These are phyloP conservation scores for Spilarctia lutea DNA, from an alignment of 2,888 invertebrate species.

Conservation along the genomic window DNA sequence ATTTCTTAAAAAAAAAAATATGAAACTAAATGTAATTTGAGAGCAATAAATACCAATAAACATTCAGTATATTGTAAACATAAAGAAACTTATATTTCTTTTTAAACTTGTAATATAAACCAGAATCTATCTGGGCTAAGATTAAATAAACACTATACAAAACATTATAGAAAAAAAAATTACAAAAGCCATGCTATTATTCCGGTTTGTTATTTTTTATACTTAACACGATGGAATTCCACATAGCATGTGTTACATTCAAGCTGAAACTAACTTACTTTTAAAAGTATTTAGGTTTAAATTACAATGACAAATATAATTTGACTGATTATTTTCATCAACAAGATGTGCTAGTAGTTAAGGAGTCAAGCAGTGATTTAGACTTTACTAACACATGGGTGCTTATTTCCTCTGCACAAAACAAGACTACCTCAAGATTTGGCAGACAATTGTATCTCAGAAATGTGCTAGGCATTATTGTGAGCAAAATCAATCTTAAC, in stretches of 20 bases:
- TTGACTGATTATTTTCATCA: neutral
- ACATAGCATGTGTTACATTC: neutral
- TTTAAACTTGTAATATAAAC: neutral
- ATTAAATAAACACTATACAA: neutral
- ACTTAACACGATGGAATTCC: neutral
- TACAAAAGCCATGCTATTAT: neutral
- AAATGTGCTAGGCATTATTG: constrained; percentile 34
- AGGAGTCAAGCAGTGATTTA: constrained; percentile 23
- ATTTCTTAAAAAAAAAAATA: neutral
- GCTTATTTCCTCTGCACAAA: constrained; percentile 67
- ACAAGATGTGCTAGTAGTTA: neutral
- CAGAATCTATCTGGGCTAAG: neutral
- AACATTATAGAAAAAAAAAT: neutral
- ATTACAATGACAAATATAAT: neutral
- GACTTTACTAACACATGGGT: constrained; percentile 58
- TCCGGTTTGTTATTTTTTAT: neutral
- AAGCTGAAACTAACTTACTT: neutral
- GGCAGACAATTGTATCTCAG: constrained; percentile 71
- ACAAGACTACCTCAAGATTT: constrained; percentile 80
- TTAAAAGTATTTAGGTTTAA: neutral
- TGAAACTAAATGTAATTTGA: neutral
- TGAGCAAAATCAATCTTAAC: constrained; percentile 34
- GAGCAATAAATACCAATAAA: neutral
- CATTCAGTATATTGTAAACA: neutral
- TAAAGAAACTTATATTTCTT: neutral